Percentiles rank a stretch among this genome's conserved stretches.
Evolutionary conservation across 2,888 invertebrate species (phyloP).

Genomic region (Lithophane semibrunnea): DNA sequence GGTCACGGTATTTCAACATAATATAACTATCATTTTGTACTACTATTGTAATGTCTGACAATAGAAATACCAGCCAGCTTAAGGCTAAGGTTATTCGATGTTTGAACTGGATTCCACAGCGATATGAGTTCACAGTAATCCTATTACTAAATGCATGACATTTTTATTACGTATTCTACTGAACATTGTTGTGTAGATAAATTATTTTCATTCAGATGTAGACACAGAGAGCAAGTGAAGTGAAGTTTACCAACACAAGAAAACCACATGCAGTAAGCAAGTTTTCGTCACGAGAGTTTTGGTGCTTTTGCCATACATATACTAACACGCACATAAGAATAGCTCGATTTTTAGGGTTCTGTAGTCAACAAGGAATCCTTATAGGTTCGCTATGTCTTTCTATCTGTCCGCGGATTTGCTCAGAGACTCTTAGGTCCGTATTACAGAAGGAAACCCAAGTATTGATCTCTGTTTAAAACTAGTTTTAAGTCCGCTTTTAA

Average conservation of each 20-base stretch:
- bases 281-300: no score
- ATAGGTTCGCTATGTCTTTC: no score
- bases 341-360: no score
- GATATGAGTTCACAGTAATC: conserved; percentile 46
- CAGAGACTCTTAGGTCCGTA: no score
- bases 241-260: not conserved
- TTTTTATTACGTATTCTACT: conserved; percentile 5
- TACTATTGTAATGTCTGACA: conserved; percentile 29
- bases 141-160: conserved; percentile 28
- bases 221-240: not conserved
- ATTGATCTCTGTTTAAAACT: no score
- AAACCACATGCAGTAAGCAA: not conserved
- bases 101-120: conserved; percentile 40
- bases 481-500: no score
- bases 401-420: no score
- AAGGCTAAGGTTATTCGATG: conserved; percentile 12
- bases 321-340: no score
- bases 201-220: not conserved
- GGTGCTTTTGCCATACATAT: no score
- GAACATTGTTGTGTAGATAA: not conserved
- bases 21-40: not conserved
- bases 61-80: conserved; percentile 33
- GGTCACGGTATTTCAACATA: conserved; percentile 14
- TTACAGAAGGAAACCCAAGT: no score
- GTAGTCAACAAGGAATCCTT: no score